phyloP scores from a whole-genome alignment of 2,797 vertebrate genomes.

The Craterocephalus amniculus region DNA sequence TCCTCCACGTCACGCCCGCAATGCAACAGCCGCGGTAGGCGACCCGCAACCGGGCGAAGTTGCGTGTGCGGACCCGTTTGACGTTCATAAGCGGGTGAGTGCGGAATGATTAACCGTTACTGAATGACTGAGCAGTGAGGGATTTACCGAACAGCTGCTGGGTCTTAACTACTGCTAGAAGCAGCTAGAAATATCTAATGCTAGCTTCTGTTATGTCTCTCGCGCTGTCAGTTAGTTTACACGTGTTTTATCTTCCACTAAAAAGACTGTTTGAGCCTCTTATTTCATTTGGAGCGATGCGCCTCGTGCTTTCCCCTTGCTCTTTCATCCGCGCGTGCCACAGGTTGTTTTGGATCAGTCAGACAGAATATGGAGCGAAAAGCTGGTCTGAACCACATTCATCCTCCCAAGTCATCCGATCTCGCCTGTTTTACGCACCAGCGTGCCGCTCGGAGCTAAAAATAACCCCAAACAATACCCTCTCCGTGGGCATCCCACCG shows the following conservation, averaged over 20 bases:
- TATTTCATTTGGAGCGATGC: neutral
- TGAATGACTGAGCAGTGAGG: constrained; percentile 11
- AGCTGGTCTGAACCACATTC: constrained; percentile 1
- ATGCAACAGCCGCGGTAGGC: constrained; percentile 43
- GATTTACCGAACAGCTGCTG: constrained; percentile 50
- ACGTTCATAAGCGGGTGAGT: constrained; percentile 66
- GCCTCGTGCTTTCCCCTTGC: neutral
- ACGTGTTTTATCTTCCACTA: neutral
- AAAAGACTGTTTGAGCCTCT: neutral
- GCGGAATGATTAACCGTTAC: constrained; percentile 51
- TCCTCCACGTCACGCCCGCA: neutral
- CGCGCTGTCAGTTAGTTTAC: neutral
- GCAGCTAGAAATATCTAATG: constrained; percentile 12
- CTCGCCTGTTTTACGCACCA: constrained; percentile 12
- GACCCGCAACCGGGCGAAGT: constrained; percentile 53
- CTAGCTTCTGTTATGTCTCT: constrained; percentile 9
- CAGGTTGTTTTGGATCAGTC: constrained; percentile 55
- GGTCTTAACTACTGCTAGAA: constrained; percentile 7
- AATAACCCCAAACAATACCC: constrained; percentile 51
- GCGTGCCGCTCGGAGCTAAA: constrained; percentile 39
- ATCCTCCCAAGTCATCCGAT: constrained; percentile 4
- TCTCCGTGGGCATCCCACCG: neutral
- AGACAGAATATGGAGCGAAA: neutral
- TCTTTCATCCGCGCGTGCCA: constrained; percentile 46
- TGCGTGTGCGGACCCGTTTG: constrained; percentile 43